phyloP scores from a whole-genome alignment of 2,113 vertebrate species.

The Cinclus cinclus region DNA sequence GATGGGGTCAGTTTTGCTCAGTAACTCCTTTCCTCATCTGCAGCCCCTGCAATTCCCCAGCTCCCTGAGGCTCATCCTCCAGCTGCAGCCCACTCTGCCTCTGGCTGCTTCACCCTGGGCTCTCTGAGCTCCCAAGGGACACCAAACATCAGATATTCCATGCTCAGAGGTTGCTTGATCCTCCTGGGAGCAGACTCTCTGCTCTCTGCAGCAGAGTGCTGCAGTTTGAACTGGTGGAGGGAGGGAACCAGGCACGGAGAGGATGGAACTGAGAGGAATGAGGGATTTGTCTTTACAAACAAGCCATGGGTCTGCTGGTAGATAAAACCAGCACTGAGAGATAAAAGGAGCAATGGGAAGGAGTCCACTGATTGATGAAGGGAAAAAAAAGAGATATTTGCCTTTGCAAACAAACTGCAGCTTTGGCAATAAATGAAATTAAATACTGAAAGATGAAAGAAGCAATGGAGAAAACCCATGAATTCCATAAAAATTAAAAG shows the following conservation, averaged over 20 bases:
- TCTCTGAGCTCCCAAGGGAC: accelerated
- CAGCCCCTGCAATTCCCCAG: not conserved
- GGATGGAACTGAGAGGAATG: not conserved
- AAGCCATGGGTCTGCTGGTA: no score
- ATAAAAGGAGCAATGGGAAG: no score
- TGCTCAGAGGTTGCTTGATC: not conserved
- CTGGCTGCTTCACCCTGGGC: not conserved
- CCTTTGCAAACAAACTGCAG: no score
- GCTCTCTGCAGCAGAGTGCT: not conserved
- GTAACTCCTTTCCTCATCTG: not conserved
- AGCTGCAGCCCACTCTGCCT: not conserved
- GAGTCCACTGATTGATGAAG: no score
- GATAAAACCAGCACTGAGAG: no score
- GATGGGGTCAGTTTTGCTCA: not conserved
- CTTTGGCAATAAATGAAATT: no score
- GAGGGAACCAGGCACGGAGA: not conserved
- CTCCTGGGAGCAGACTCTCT: accelerated
- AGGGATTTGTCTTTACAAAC: no score
- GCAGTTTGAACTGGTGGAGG: not conserved
- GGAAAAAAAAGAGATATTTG: no score
- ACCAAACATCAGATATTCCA: accelerated
- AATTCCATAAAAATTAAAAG: no score
- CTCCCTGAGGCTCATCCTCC: not conserved
- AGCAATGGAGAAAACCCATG: no score
- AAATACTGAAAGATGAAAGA: no score